A percentile compares a stretch with the other conserved stretches of the same genome.
Evolutionary conservation across 2,113 vertebrate species (phyloP).

Genomic region (Phycodurus eques): DNA sequence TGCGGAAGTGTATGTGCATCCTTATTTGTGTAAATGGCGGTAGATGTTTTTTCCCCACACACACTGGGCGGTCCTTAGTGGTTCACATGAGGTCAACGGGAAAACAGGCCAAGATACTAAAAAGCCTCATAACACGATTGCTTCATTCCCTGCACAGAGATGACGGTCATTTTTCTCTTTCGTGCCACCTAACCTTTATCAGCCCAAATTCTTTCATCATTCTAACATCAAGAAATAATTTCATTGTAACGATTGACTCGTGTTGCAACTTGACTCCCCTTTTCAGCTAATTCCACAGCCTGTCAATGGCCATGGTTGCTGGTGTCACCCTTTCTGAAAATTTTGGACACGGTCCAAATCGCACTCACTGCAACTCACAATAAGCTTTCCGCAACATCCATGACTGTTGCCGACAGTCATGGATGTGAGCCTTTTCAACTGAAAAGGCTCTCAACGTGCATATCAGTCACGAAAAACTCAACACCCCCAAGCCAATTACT

Average conservation of each 20-base stretch:
- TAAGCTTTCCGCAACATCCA: slow-evolving; percentile 24
- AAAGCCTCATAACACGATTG: slow-evolving; percentile 27
- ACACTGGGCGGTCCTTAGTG: slow-evolving; percentile 31
- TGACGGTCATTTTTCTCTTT: slow-evolving; percentile 9
- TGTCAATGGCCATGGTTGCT: slow-evolving; percentile 21
- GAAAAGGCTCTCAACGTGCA: slow-evolving; percentile 28
- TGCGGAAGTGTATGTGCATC: slow-evolving; percentile 4
- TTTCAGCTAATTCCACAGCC: slow-evolving; percentile 21
- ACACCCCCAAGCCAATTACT: slow-evolving; percentile 22
- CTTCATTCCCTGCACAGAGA: slow-evolving; percentile 40
- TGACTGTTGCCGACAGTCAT: slow-evolving; percentile 38
- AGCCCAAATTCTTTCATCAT: slow-evolving; percentile 24
- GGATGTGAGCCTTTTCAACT: slow-evolving; percentile 16
- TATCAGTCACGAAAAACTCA: slow-evolving; percentile 33
- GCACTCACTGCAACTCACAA: slow-evolving; percentile 22
- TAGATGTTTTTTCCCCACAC: slow-evolving; percentile 39
- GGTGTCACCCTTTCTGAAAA: slow-evolving; percentile 22
- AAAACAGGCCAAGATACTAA: slow-evolving; percentile 45
- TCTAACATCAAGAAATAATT: slow-evolving; percentile 41
- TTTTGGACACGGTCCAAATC: slow-evolving; percentile 22
- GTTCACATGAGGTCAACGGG: slow-evolving; percentile 42
- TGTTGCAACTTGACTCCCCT: slow-evolving; percentile 13
- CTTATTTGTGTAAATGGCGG: slow-evolving; percentile 1
- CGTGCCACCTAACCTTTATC: background rate
- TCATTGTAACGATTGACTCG: slow-evolving; percentile 12